Conservation (phyloP, 2,888 invertebrate genomes). For the Crepidodera aurea region DNA sequence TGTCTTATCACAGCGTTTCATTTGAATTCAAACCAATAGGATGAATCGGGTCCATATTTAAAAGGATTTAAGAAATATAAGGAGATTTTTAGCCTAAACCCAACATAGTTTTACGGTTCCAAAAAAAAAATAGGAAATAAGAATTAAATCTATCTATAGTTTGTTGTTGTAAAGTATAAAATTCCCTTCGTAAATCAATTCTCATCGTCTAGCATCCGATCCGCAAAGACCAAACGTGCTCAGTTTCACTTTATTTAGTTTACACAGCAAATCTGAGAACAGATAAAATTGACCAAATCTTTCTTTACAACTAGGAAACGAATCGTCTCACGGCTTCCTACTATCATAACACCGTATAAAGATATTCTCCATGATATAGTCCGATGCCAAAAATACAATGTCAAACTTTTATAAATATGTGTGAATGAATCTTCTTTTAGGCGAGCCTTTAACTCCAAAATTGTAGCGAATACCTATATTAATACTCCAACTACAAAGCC, state of each 20-base stretch:
- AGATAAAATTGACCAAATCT: constrained; percentile 49
- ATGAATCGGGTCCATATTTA: too few species aligned
- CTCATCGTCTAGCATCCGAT: not conserved
- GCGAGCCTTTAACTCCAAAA: too few species aligned
- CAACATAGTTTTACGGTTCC: too few species aligned
- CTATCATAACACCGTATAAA: constrained; percentile 34
- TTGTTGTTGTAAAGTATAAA: not conserved
- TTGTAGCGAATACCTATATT: too few species aligned
- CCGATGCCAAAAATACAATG: not conserved
- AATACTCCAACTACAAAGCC: too few species aligned
- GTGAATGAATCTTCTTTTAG: too few species aligned
- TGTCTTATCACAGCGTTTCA: too few species aligned
- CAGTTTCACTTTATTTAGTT: constrained; percentile 41
- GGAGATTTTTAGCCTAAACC: too few species aligned
- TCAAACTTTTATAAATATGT: too few species aligned
- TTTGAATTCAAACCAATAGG: too few species aligned
- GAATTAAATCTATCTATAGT: not conserved
- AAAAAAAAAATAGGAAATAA: too few species aligned
- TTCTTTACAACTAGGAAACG: constrained; percentile 30
- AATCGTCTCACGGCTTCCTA: constrained; percentile 40
- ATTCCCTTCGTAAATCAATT: not conserved
- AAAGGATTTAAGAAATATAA: too few species aligned
- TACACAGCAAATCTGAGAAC: constrained; percentile 43
- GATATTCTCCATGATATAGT: constrained; percentile 17
- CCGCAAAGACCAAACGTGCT: constrained; percentile 40